These are phyloP conservation scores for Haemorhous mexicanus DNA, from an alignment of 2,113 vertebrate genomes.

Conservation along the genomic window DNA sequence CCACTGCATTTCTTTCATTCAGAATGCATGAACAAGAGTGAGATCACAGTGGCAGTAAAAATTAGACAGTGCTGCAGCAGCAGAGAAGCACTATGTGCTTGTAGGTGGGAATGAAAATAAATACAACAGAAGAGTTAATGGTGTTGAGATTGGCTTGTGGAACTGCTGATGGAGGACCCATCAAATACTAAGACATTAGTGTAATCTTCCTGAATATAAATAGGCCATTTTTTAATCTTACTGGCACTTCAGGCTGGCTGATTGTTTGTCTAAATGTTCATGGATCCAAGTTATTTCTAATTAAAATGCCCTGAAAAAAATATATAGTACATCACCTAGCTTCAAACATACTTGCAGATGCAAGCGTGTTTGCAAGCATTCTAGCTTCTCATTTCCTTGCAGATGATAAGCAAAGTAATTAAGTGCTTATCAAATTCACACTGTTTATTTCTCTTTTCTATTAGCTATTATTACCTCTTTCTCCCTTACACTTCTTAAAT, in stretches of 20 bases:
- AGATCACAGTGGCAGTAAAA: background rate
- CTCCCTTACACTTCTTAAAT: background rate
- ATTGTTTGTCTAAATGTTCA: background rate
- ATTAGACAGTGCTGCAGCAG: background rate
- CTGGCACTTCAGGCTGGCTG: background rate
- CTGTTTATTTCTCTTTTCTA: background rate
- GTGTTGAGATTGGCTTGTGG: background rate
- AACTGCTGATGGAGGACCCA: background rate
- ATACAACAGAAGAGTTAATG: background rate
- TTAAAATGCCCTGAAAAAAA: conserved; percentile 12
- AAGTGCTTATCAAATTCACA: background rate
- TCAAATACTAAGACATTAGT: background rate
- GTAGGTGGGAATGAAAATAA: background rate
- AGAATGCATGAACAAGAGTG: background rate
- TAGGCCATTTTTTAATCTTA: background rate
- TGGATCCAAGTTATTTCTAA: background rate
- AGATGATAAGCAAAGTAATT: conserved; percentile 19
- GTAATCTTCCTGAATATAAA: background rate
- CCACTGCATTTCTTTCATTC: background rate
- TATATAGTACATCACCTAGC: background rate
- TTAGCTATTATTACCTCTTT: background rate
- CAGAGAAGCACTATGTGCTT: background rate
- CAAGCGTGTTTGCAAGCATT: background rate
- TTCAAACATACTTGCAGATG: background rate
- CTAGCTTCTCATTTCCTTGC: background rate